A percentile compares a stretch with the other conserved stretches of the same genome.
These are phyloP conservation scores for Hirundo rustica DNA, from an alignment of 2,797 vertebrate species.

Conservation along the genomic window DNA sequence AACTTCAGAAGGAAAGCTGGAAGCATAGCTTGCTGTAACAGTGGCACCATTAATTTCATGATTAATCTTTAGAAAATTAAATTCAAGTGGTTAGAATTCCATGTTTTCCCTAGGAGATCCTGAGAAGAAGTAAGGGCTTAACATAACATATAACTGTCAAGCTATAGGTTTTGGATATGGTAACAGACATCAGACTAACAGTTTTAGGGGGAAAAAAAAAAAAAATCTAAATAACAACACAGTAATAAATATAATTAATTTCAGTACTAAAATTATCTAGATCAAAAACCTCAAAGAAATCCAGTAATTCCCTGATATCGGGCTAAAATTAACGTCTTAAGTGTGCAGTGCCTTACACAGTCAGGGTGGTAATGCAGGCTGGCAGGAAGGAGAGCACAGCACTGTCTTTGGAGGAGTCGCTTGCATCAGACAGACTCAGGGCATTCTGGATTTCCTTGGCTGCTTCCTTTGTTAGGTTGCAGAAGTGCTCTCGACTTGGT, in stretches of 20 bases:
- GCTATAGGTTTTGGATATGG: not conserved
- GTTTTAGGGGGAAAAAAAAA: not conserved
- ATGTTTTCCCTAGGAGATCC: not conserved
- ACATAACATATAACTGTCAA: fast-evolving
- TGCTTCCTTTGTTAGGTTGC: not conserved
- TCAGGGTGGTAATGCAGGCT: not conserved
- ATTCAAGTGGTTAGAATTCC: not conserved
- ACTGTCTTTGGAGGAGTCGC: fast-evolving
- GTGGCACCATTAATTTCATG: not conserved
- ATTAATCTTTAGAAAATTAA: not conserved
- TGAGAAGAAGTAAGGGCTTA: not conserved
- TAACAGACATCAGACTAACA: not conserved
- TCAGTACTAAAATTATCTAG: not conserved
- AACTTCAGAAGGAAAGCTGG: not conserved
- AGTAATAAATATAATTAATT: not conserved
- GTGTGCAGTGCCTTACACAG: not conserved
- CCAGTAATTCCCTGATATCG: not conserved
- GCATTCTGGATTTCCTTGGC: fast-evolving
- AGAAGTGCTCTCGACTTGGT: not conserved
- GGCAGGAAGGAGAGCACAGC: fast-evolving
- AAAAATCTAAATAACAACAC: not conserved
- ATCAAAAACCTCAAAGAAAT: not conserved
- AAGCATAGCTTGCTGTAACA: not conserved
- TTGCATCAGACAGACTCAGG: not conserved
- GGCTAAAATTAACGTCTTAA: not conserved